Evolutionary conservation across 1,140 invertebrate species (phyloP), one percentile per base, ranked within the genome.

Genomic region (Philotrypesis tridentata): DNA sequence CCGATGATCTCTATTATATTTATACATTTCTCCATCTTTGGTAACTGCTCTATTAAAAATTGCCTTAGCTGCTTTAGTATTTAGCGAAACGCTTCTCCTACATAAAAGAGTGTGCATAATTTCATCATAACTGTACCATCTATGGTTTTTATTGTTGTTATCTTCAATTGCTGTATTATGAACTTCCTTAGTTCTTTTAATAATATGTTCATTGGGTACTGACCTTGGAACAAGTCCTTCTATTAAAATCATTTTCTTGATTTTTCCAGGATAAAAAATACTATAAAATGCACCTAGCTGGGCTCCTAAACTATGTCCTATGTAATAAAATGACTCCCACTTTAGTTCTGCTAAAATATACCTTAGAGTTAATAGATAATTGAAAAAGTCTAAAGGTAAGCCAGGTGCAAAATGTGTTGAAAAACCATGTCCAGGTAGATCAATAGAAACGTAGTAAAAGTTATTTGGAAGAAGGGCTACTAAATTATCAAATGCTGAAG

Each of bases 371-470:
- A 93, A 82, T 0, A 93, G 85, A 85, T 91, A 93, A 84, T 92
- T 90, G 9, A 92, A 85, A 61, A 86, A 91, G 37, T 93, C 87
- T 29, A 94, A 87, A 7, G 90, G 87, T 67, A 92, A 63, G 33
- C 94, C 93, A n/a, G 86, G 71, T 72, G 94, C 93, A 76, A 94
- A 93, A 61, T 92, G 92, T 72, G 94, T 94, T 6, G 95, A 96
- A 14, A 89, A 89, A 2, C 96, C 96, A 90, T 96, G 95, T 2
- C 95, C 94, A 5, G 95, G 95, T 77, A 95, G 89, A 87, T 96
- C 95, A 31, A 95, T 89, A 85, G 93, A 92, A 4, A 95, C 92
- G 80, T 94, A 94, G 83, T 78, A 94, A 84, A 92, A 94, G 6
- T 90, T 85, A 40, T 88, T 85, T 2, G 94, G 94, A 67, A 96